Evolutionary conservation across 2,797 vertebrate genomes (phyloP).

Genomic region (Loriculus beryllinus): DNA sequence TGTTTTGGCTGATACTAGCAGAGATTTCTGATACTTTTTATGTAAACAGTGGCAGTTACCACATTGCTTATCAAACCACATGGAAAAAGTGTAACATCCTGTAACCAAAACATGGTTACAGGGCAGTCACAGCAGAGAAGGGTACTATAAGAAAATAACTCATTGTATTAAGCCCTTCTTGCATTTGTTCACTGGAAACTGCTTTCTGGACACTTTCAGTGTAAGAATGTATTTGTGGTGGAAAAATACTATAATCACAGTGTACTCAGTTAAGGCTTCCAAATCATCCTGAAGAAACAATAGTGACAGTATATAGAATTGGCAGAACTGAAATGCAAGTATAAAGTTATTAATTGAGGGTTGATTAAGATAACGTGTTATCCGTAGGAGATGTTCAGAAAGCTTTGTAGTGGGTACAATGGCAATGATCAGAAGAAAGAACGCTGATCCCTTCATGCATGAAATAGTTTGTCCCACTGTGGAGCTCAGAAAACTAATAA

Average conservation of each 20-base stretch:
- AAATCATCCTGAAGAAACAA: background rate
- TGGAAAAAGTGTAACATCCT: background rate
- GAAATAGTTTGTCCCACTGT: constrained; percentile 55
- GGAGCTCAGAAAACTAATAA: constrained; percentile 33
- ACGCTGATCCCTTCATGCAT: constrained; percentile 63
- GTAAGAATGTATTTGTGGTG: background rate
- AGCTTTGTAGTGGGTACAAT: constrained; percentile 46
- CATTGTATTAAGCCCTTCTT: background rate
- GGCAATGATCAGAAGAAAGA: constrained; percentile 53
- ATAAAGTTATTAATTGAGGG: constrained; percentile 32
- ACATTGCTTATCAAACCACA: background rate
- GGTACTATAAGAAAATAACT: background rate
- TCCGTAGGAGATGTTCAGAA: constrained; percentile 25
- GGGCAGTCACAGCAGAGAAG: background rate
- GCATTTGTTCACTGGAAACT: background rate
- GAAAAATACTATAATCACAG: background rate
- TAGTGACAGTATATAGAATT: background rate
- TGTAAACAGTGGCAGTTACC: background rate
- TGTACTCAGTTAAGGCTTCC: background rate
- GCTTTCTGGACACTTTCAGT: background rate
- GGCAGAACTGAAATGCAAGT: background rate
- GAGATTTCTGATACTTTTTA: background rate
- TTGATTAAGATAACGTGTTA: constrained; percentile 40
- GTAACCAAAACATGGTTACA: background rate
- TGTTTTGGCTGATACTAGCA: background rate